Base-by-base conservation (phyloP, 2,113 vertebrate genomes). In the Zapornia atra region DNA sequence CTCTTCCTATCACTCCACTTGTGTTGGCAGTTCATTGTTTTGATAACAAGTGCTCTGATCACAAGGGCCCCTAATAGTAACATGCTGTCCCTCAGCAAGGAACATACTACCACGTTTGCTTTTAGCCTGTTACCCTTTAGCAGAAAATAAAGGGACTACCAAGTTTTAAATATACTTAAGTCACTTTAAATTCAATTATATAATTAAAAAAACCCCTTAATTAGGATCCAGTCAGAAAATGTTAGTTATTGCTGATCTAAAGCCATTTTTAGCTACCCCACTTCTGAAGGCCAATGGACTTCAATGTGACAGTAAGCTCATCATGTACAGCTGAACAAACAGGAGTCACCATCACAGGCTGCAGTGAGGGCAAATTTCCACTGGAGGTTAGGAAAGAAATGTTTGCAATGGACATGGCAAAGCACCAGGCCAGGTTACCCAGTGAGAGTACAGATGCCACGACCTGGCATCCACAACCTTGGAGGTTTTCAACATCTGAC, bases 1-100 rank as follows among this genome's bases (percentile, higher is more conserved):
- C 94, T 95, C 94, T 97, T 96, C 94, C 94, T 94, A 96, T 96
- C 84, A 94, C 72, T 40, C 92, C 90, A 46, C 83, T 82, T 46
- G 51, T 68, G 68, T 64, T 85, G 60, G 75, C 65, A 54, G 65
- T 6, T 92, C 65, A 94, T 20, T 84, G 88, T 93, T 95, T 59
- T 50, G 73, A 60, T 57, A 56, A 33, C 6, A 90, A 91, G 54
- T 2, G 1, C 73, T 82, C 73, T 65, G 73, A 92, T 89, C 53
- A 87, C 60, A 86, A 71, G 72, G 14, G 44, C 25, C 70, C 80
- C 59, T 10, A 68, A 64, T 4, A 78, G 51, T 2, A 72, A 76
- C 53, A 24, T 10, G 14, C 64, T 79, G 86, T 72, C 86, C 44
- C 77, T 86, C 63, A 40, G 53, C 85, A 94, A 76, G 61, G 42